phyloP scores from a whole-genome alignment of 2,797 vertebrate genomes.

The Halcyon badia region DNA sequence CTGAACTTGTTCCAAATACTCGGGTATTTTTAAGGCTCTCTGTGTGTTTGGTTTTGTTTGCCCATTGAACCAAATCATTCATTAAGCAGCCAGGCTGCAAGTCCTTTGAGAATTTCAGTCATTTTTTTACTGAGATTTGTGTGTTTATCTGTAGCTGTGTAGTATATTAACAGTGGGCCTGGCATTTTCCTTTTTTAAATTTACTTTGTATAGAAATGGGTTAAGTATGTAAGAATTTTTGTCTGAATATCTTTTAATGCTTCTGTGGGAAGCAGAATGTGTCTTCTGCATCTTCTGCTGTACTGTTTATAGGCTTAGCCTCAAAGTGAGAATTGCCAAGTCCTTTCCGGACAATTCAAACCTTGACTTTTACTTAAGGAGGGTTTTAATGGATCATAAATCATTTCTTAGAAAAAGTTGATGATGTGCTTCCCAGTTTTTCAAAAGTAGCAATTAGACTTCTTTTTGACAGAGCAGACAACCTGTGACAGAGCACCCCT shows the following conservation, averaged over 20 bases:
- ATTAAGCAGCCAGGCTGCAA: background rate
- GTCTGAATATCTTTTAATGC: background rate
- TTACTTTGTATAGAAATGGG: background rate
- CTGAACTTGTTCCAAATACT: background rate
- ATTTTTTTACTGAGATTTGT: background rate
- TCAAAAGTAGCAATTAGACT: background rate
- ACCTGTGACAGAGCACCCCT: background rate
- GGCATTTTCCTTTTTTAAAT: background rate
- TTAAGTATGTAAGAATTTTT: background rate
- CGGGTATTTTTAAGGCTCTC: background rate
- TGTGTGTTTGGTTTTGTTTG: background rate
- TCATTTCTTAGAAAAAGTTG: background rate
- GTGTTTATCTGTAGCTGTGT: background rate
- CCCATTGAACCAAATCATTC: background rate
- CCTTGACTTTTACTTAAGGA: background rate
- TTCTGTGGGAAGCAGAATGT: background rate
- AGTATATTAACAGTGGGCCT: background rate
- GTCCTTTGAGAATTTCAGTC: constrained; percentile 2
- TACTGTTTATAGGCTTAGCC: background rate
- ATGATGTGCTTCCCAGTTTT: background rate
- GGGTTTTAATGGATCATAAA: background rate
- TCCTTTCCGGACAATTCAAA: background rate
- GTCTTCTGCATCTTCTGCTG: background rate
- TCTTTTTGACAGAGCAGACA: background rate
- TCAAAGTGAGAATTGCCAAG: background rate